A percentile compares a stretch with the other conserved stretches of the same genome.
Evolutionary conservation across 2,113 vertebrate genomes (phyloP).

Genomic region (Hippocampus abdominalis): DNA sequence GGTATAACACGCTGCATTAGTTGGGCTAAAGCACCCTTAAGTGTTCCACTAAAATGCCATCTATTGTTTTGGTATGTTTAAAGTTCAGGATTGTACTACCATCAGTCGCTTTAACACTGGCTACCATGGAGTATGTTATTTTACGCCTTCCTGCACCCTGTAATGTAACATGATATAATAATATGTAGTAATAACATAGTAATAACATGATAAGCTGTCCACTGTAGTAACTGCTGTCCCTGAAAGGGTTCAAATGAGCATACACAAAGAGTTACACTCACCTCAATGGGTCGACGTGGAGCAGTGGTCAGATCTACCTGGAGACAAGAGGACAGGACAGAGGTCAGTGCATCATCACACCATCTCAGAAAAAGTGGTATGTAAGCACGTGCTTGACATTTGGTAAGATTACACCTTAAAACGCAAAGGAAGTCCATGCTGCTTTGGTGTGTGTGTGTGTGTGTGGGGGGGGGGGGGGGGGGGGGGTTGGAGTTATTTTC

Average conservation of each 20-base stretch:
- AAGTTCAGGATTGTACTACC: not conserved
- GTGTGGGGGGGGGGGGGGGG: not conserved
- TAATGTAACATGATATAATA: too few species aligned
- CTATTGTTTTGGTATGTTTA: not conserved
- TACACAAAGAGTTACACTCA: slow-evolving; percentile 46
- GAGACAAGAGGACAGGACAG: slow-evolving; percentile 36
- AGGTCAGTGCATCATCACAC: slow-evolving; percentile 16
- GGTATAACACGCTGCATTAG: too few species aligned
- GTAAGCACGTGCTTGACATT: slow-evolving; percentile 5
- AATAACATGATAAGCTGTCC: too few species aligned
- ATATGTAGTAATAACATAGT: too few species aligned
- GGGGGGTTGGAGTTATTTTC: slow-evolving; percentile 16
- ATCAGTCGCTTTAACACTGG: not conserved
- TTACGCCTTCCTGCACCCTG: not conserved
- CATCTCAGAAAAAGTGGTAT: not conserved
- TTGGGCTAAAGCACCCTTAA: not conserved
- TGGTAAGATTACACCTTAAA: slow-evolving; percentile 13
- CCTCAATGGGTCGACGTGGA: slow-evolving; percentile 64
- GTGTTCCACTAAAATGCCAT: not conserved
- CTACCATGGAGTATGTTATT: not conserved
- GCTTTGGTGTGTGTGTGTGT: not conserved
- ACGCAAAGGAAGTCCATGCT: slow-evolving; percentile 8
- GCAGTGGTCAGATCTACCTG: slow-evolving; percentile 71
- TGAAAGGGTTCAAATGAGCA: not conserved
- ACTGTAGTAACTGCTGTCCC: too few species aligned